Conservation (phyloP, 2,113 vertebrate species). For the Corythoichthys intestinalis region DNA sequence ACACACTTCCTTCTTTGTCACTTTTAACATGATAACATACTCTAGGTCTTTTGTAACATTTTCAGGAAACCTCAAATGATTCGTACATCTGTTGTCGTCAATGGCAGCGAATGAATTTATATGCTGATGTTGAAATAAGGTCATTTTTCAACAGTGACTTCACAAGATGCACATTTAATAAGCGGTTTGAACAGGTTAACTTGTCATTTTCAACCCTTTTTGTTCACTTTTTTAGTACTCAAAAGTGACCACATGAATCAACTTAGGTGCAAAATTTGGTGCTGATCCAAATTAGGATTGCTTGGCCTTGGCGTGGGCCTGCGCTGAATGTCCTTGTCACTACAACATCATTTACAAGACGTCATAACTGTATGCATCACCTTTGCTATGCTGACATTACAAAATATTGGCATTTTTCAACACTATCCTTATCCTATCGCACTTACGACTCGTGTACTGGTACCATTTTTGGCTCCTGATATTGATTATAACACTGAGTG, state of each 20-base stretch:
- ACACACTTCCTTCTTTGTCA: not conserved
- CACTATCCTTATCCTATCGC: not conserved
- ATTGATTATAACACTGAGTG: too few relatives aligned
- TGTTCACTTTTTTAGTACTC: not conserved
- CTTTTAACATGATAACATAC: not conserved
- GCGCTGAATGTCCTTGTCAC: not conserved
- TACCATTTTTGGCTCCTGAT: too few relatives aligned
- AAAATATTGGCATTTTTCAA: not conserved
- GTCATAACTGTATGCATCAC: not conserved
- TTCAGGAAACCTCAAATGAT: too few relatives aligned
- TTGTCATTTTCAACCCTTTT: not conserved
- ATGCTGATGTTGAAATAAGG: not conserved
- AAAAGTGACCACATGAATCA: not conserved
- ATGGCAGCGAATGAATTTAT: not conserved
- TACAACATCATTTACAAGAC: not conserved
- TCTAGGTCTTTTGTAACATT: too few relatives aligned
- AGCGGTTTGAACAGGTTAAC: not conserved
- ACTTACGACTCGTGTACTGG: not conserved
- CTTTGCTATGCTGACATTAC: not conserved
- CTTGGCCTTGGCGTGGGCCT: not conserved
- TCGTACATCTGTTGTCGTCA: too few relatives aligned
- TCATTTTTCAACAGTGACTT: too few relatives aligned
- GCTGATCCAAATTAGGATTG: not conserved
- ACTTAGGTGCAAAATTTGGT: not conserved
- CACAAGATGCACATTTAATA: too few relatives aligned